Conservation (phyloP, 2,888 invertebrate genomes). For the Argyresthia albistria region DNA sequence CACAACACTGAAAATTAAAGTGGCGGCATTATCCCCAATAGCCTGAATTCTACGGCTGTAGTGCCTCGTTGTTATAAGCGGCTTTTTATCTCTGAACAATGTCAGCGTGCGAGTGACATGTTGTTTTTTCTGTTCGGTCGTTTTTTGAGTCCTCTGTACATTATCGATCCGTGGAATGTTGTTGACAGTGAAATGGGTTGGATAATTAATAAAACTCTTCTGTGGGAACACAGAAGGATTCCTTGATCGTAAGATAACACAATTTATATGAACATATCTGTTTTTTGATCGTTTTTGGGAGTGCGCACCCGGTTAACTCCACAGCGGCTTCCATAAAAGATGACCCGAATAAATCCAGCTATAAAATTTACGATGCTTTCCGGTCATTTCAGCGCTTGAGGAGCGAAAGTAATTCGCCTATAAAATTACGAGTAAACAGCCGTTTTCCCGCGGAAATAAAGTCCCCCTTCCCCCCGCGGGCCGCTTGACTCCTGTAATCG, state of each 20-base stretch:
- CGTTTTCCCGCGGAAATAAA: slow-evolving; percentile 66
- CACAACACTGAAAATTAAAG: slow-evolving; percentile 68
- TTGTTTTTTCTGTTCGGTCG: slow-evolving; percentile 30
- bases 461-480: slow-evolving; percentile 21
- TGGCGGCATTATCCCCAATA: slow-evolving; percentile 36
- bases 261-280: background rate
- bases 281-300: background rate
- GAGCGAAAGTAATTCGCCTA: slow-evolving; percentile 64
- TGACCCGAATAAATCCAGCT: slow-evolving; percentile 50
- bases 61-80: slow-evolving; percentile 22
- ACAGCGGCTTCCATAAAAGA: slow-evolving; percentile 31
- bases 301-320: background rate
- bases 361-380: slow-evolving; percentile 58
- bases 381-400: slow-evolving; percentile 57
- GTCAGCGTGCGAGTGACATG: slow-evolving; percentile 34
- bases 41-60: background rate
- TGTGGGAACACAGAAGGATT: slow-evolving; percentile 5
- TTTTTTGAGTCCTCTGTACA: slow-evolving; percentile 35
- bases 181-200: slow-evolving; percentile 69
- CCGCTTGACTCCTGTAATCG: slow-evolving; percentile 66
- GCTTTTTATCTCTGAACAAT: slow-evolving; percentile 42
- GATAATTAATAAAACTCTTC: slow-evolving; percentile 66
- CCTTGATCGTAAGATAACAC: background rate
- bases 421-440: slow-evolving; percentile 69
- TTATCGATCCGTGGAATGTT: slow-evolving; percentile 58